A percentile compares a stretch with the other conserved stretches of the same genome.
Evolutionary conservation across 2,888 invertebrate species (phyloP).

Genomic region (Eubasilissa splendida): DNA sequence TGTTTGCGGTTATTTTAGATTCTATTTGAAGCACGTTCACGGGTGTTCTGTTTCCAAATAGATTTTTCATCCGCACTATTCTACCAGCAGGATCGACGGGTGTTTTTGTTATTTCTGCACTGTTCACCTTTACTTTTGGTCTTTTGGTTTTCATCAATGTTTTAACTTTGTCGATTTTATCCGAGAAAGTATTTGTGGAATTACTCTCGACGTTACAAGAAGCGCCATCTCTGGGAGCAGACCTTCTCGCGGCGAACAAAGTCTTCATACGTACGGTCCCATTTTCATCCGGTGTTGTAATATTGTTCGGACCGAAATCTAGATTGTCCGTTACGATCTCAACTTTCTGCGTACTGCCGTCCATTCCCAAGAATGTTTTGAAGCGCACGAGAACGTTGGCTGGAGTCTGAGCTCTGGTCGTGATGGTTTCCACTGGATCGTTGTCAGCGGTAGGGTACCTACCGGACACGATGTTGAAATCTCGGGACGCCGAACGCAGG

Average conservation of each 20-base stretch:
- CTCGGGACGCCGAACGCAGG: constrained; percentile 28
- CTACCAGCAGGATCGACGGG: constrained; percentile 27
- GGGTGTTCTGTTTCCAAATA: constrained; percentile 47
- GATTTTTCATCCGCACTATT: constrained; percentile 51
- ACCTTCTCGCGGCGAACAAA: constrained; percentile 38
- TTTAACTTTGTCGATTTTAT: constrained; percentile 45
- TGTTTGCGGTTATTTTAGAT: constrained; percentile 6
- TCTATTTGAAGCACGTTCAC: constrained; percentile 19
- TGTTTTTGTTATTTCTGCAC: neutral
- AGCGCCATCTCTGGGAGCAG: neutral
- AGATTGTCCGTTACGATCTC: constrained; percentile 45
- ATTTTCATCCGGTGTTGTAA: constrained; percentile 21
- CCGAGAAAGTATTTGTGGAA: constrained; percentile 7
- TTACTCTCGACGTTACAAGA: neutral
- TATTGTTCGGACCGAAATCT: constrained; percentile 12
- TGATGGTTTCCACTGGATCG: constrained; percentile 46
- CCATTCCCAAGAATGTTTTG: constrained; percentile 49
- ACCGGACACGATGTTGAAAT: constrained; percentile 40
- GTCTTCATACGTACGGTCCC: constrained; percentile 41
- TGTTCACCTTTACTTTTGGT: constrained; percentile 5
- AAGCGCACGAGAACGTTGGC: constrained; percentile 51
- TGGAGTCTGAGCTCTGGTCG: constrained; percentile 42
- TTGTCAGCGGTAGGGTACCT: constrained; percentile 46
- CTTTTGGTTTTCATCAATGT: constrained; percentile 41
- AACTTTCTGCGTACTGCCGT: constrained; percentile 50